These are phyloP conservation scores for Entomobrya multifasciata DNA, from an alignment of 2,888 invertebrate genomes.

Conservation along the genomic window DNA sequence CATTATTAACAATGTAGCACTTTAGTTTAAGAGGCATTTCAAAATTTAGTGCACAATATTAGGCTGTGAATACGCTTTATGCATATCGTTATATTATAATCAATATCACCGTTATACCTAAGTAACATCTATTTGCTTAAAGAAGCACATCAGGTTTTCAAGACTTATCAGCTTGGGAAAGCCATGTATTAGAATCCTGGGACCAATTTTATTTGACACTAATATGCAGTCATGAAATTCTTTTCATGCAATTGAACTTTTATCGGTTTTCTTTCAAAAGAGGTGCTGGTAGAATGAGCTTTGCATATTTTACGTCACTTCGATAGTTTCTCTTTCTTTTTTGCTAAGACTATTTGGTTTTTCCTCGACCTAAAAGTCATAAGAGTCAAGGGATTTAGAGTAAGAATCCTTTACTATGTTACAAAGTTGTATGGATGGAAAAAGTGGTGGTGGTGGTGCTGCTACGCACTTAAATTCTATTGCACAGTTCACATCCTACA, in stretches of 20 bases:
- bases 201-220: constrained; percentile 76
- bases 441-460: background rate
- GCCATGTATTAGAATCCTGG: constrained; percentile 15
- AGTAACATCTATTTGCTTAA: background rate
- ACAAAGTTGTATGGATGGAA: background rate
- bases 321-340: constrained; percentile 36
- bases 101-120: background rate
- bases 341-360: constrained; percentile 44
- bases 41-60: too few relatives aligned
- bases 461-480: constrained; percentile 18
- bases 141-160: too few relatives aligned
- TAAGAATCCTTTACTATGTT: constrained; percentile 7
- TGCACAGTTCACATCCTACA: background rate
- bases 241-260: constrained; percentile 75
- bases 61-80: too few relatives aligned
- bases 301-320: constrained; percentile 68
- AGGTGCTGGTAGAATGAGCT: constrained; percentile 52
- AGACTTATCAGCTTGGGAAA: background rate
- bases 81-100: too few relatives aligned
- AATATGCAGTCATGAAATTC: constrained; percentile 78
- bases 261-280: constrained; percentile 69
- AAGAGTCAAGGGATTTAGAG: constrained; percentile 51
- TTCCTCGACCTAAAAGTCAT: constrained; percentile 35
- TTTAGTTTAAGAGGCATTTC: background rate
- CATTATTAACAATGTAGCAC: background rate